Evolutionary conservation across 2,797 vertebrate species (phyloP), one percentile per base, ranked within the genome.

Genomic region (Anniella stebbinsi): DNA sequence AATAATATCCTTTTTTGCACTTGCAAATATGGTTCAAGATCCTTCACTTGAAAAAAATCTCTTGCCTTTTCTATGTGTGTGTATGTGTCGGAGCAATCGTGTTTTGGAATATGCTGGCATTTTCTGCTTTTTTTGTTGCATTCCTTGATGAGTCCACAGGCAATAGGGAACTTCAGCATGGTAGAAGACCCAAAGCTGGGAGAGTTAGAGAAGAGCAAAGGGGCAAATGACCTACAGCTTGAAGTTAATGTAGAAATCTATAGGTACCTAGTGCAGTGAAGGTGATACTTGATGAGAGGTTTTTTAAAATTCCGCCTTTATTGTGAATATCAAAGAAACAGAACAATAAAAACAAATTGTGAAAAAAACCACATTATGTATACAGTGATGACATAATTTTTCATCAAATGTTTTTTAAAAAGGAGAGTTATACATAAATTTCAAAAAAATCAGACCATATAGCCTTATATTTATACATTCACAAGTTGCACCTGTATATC

Each of bases 21-120:
- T 63, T 54, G 11, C 11, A 86, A 89, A 91, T 96, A 63, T 93
- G 93, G 95, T 91, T 54, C 94, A 96, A 93, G 95, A 93, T 94
- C 85, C 93, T 95, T 92, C 75, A 45, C 51, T 83, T 82, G 33
- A 75, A 0, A 91, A 75, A 18, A 11, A 33, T 41, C 57, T 12
- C 6, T 33, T 80, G n/a, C 57, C 0, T 23, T 81, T 25, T 67
- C 7, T 18, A 4, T 82, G 48, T 77, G 48, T 77, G 12, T 82
- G 48, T 77, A 48, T 77, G 30, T 67, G 25, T 67, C 41, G 72
- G 36, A 60, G 72, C 72, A 83, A 70, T 23, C 87, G 30, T 77
- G 60, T 76, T 75, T 90, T 77, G 76, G 30, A 57, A 28, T 69
- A n/a, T 67, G 28, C 25, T 86, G 75, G 36, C 28, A 25, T 86